phyloP scores from a whole-genome alignment of 2,888 invertebrate species.

The Drosophila suboccidentalis region DNA sequence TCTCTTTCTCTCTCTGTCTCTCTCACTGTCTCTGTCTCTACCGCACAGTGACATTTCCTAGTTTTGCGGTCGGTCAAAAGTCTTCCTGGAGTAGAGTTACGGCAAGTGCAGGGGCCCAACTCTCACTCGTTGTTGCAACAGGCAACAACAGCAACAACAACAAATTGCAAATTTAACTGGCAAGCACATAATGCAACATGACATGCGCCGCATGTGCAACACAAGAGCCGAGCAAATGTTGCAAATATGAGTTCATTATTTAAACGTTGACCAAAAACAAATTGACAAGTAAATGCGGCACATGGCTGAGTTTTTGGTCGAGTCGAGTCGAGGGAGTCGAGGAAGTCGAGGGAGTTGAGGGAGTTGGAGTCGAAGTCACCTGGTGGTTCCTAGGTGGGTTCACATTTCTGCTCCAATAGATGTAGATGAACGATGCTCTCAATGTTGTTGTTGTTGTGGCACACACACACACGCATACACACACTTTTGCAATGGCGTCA shows the following conservation, averaged over 20 bases:
- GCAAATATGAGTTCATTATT: constrained; percentile 83
- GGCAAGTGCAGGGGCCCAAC: constrained; percentile 71
- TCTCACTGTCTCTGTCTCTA: not conserved
- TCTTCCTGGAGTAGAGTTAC: constrained; percentile 80
- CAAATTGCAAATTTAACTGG: constrained; percentile 29
- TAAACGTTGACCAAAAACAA: constrained; percentile 83
- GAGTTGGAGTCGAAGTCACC: constrained; percentile 35
- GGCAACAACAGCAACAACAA: constrained; percentile 9
- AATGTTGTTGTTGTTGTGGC: constrained; percentile 63
- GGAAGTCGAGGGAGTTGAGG: constrained; percentile 8
- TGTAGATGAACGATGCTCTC: constrained; percentile 22
- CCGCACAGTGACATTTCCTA: constrained; percentile 73
- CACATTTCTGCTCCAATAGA: constrained; percentile 79
- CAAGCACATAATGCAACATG: constrained; percentile 79
- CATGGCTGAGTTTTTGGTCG: constrained; percentile 64
- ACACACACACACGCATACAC: constrained; percentile 49
- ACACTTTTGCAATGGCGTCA: constrained; percentile 61
- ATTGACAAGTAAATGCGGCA: constrained; percentile 81
- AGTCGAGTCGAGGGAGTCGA: constrained; percentile 2
- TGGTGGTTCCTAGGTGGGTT: constrained; percentile 70
- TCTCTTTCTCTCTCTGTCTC: not conserved
- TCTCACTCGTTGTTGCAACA: constrained; percentile 33
- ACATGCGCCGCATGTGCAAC: constrained; percentile 81
- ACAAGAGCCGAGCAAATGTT: constrained; percentile 69
- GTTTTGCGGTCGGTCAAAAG: constrained; percentile 79